These are phyloP conservation scores for Argyresthia albistria DNA, from an alignment of 2,888 invertebrate species.

Conservation along the genomic window DNA sequence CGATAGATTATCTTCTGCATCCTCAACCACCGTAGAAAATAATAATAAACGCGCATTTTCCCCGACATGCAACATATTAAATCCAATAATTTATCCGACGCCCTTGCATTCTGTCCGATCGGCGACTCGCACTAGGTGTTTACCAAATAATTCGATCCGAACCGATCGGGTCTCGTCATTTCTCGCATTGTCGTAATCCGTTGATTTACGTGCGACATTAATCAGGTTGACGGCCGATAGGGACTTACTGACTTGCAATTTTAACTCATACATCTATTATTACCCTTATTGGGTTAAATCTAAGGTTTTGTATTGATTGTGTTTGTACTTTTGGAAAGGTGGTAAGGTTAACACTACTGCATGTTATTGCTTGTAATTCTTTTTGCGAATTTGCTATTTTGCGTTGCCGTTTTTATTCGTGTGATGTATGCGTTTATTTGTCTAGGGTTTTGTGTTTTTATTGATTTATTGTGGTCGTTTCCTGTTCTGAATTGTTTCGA, in stretches of 20 bases:
- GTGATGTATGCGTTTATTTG: constrained; percentile 45
- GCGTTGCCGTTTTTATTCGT: constrained; percentile 35
- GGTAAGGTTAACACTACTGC: constrained; percentile 57
- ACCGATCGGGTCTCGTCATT: constrained; percentile 63
- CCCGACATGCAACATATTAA: background rate
- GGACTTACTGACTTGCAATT: constrained; percentile 63
- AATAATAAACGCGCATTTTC: too few species aligned
- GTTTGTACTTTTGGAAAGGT: constrained; percentile 16
- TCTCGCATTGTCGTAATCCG: constrained; percentile 73
- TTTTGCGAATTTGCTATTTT: constrained; percentile 51
- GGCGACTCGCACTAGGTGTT: constrained; percentile 40
- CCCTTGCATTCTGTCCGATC: constrained; percentile 43
- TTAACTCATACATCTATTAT: constrained; percentile 30
- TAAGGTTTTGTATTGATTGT: background rate
- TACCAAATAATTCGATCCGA: constrained; percentile 71
- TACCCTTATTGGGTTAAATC: constrained; percentile 20
- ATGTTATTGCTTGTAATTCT: constrained; percentile 69
- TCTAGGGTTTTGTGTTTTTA: constrained; percentile 36
- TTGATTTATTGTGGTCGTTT: constrained; percentile 57
- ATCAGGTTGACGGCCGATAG: constrained; percentile 72
- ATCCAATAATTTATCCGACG: constrained; percentile 35
- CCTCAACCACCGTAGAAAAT: too few species aligned
- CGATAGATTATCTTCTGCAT: too few species aligned
- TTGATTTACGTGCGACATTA: constrained; percentile 71
- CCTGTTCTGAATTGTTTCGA: constrained; percentile 44